Conservation (phyloP, 1,140 invertebrate genomes). For the Penaeus vannamei region DNA sequence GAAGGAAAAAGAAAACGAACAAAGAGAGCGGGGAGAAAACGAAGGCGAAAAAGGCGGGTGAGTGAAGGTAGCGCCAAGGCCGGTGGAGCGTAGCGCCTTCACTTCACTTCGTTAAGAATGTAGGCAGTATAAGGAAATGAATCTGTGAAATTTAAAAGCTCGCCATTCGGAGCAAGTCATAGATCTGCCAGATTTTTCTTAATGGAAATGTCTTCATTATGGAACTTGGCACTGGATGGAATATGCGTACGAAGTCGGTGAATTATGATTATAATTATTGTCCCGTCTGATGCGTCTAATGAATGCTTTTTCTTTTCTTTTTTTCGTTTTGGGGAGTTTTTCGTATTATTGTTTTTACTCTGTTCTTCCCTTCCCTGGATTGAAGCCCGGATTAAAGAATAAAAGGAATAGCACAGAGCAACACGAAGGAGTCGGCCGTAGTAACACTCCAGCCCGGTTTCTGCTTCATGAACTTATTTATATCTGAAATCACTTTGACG, state of each 20-base stretch:
- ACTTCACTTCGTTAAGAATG: constrained; percentile 57
- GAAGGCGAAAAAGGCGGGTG: too few relatives aligned
- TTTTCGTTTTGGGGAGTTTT: not conserved
- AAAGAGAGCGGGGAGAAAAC: too few relatives aligned
- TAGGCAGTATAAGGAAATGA: constrained; percentile 60
- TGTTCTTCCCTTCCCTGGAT: too few relatives aligned
- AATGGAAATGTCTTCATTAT: constrained; percentile 66
- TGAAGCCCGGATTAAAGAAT: too few relatives aligned
- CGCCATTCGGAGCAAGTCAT: constrained; percentile 57
- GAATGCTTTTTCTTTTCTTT: constrained; percentile 43
- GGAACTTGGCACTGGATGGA: constrained; percentile 38
- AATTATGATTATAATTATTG: constrained; percentile 61
- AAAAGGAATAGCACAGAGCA: too few relatives aligned
- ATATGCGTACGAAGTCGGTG: constrained; percentile 51
- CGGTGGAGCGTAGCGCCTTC: not conserved
- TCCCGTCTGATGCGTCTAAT: constrained; percentile 56
- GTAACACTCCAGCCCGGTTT: too few relatives aligned
- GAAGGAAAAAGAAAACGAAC: too few relatives aligned
- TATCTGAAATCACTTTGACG: too few relatives aligned
- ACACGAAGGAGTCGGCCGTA: too few relatives aligned
- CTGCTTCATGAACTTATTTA: too few relatives aligned
- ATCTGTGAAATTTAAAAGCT: constrained; percentile 63
- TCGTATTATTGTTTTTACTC: too few relatives aligned
- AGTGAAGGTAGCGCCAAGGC: too few relatives aligned
- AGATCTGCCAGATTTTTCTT: constrained; percentile 65